Percentiles rank a stretch among this genome's conserved stretches.
These are phyloP conservation scores for Calidris pygmaea DNA, from an alignment of 2,113 vertebrate species.

Conservation along the genomic window DNA sequence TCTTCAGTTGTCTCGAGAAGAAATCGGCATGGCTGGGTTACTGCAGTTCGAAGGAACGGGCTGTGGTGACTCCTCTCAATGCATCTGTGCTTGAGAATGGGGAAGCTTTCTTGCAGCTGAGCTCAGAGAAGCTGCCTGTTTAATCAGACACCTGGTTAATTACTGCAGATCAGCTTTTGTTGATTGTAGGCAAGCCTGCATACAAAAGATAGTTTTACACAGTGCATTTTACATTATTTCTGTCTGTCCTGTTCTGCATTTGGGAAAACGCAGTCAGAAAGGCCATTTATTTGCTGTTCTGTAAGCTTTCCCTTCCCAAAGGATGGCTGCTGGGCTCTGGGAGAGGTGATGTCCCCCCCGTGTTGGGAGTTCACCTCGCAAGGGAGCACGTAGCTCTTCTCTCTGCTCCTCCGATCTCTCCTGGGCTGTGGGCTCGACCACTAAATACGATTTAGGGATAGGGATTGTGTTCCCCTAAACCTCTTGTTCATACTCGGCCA, in stretches of 20 bases:
- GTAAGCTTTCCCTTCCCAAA: neutral
- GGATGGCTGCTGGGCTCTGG: neutral
- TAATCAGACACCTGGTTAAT: neutral
- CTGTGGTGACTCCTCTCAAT: neutral
- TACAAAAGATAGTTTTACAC: neutral
- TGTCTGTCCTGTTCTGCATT: neutral
- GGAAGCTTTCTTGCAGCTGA: neutral
- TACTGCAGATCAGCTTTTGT: neutral
- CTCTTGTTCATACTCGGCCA: neutral
- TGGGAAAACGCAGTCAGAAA: neutral
- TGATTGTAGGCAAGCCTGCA: neutral
- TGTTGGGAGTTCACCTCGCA: fast-evolving
- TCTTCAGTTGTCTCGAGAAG: neutral
- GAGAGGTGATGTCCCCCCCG: too few species aligned
- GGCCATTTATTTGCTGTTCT: neutral
- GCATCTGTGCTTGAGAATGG: neutral
- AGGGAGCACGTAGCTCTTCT: neutral
- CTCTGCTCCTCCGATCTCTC: neutral
- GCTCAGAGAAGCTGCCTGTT: neutral
- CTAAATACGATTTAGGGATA: neutral
- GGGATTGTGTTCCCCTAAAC: neutral
- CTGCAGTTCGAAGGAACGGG: neutral
- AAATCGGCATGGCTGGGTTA: neutral
- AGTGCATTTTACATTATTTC: fast-evolving
- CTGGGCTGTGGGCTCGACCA: neutral